These are phyloP conservation scores for Unio pictorum DNA, from an alignment of 2,888 invertebrate genomes.

Conservation along the genomic window DNA sequence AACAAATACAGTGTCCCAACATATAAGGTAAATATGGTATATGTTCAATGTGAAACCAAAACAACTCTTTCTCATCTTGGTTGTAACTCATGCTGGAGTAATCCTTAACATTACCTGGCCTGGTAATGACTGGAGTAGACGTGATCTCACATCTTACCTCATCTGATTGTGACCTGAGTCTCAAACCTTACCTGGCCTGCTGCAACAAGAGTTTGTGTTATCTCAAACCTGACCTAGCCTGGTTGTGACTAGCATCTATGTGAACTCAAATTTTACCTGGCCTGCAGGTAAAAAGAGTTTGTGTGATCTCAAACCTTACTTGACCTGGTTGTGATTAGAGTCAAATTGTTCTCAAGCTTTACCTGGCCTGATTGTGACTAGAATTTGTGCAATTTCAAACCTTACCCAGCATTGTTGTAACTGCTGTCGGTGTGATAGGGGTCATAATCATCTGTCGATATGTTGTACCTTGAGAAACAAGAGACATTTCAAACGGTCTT, in stretches of 20 bases:
- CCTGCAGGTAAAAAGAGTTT: slow-evolving; percentile 49
- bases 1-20: too few species aligned
- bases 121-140: background rate
- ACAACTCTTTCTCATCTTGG: slow-evolving; percentile 44
- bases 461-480: slow-evolving; percentile 63
- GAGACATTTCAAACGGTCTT: background rate
- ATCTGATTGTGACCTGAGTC: slow-evolving; percentile 52
- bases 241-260: background rate
- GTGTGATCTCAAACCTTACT: slow-evolving; percentile 29
- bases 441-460: slow-evolving; percentile 70
- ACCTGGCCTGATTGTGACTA: background rate
- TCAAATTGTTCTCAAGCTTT: too few species aligned
- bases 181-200: slow-evolving; percentile 46
- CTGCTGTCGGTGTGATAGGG: slow-evolving; percentile 62
- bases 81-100: slow-evolving; percentile 54
- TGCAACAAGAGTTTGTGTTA: slow-evolving; percentile 51
- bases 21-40: too few species aligned
- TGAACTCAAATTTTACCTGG: slow-evolving; percentile 41
- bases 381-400: slow-evolving; percentile 7
- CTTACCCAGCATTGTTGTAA: slow-evolving; percentile 59
- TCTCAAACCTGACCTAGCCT: slow-evolving; percentile 1
- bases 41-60: too few species aligned
- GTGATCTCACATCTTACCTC: slow-evolving; percentile 37
- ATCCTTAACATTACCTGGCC: slow-evolving; percentile 1
- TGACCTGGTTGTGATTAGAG: too few species aligned